Base-by-base conservation (phyloP, 2,113 vertebrate species). In the Ardeotis arabs region DNA sequence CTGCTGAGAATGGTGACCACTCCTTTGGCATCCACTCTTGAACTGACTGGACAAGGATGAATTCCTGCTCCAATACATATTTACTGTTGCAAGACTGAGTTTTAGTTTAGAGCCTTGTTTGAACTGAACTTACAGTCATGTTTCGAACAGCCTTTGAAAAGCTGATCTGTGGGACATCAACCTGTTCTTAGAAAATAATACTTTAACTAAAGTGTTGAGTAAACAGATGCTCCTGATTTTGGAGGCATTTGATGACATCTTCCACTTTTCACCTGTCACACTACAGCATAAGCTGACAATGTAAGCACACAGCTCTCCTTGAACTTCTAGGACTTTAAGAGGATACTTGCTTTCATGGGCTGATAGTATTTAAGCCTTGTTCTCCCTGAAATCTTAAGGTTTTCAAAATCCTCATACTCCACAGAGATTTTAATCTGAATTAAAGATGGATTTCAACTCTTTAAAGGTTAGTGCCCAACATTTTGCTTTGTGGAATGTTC, bases 161-260 rank as follows among this genome's bases (percentile, higher is more conserved):
- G 13, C 29, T 70, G 53, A 39, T 79, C 77, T 91, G 14, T 69
- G 63, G 35, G 45, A 53, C 60, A 81, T 24, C 72, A 83, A 23
- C 18, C 18, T 94, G 75, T 73, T 89, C 62, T 89, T 82, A 94
- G 76, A 93, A 92, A 89, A 0, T 0, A 75, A 44, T 84, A 84
- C n/a, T 91, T 89, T 81, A 94, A 68, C 41, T 76, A 76, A 90
- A 60, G 78, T 83, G n/a, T 14, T 87, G 63, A 66, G 45, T 74
- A 91, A 96, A 96, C 44, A 95, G 55, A 70, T 84, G 72, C 50
- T 92, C 39, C 75, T 91, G n/a, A 55, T 89, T 92, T 93, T 90
- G 68, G 62, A 94, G 74, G 31, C 29, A 85, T 95, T 93, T 91
- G 84, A 79, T 89, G 56, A 73, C 56, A 81, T 90, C 63, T 95